Evolutionary conservation across 2,888 invertebrate species (phyloP).

Genomic region (Brenthis ino): DNA sequence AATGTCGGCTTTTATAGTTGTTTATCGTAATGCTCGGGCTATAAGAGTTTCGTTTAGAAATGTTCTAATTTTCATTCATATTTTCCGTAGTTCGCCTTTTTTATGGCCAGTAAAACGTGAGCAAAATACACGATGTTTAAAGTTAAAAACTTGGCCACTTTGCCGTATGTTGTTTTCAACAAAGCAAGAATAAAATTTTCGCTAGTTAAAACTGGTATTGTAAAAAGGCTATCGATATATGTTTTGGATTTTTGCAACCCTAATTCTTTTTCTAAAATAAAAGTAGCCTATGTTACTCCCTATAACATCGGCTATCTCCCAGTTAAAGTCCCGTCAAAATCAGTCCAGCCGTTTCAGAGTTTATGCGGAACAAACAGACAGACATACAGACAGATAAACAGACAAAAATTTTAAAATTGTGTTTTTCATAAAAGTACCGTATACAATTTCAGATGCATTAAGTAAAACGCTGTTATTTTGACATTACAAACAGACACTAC

Average conservation of each 20-base stretch:
- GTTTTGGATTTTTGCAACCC: neutral
- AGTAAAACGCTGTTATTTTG: no score
- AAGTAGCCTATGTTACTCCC: no score
- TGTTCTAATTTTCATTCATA: slow-evolving; percentile 38
- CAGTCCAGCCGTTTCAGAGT: no score
- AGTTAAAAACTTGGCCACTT: slow-evolving; percentile 27
- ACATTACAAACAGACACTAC: no score
- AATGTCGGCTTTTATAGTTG: slow-evolving; percentile 30
- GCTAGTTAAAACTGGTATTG: slow-evolving; percentile 1
- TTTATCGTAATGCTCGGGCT: slow-evolving; percentile 31
- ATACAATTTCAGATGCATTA: no score
- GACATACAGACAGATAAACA: no score
- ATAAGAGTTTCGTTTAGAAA: slow-evolving; percentile 36
- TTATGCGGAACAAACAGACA: no score
- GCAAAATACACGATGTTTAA: slow-evolving; percentile 29
- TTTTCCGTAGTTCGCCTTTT: slow-evolving; percentile 31
- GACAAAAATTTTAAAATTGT: no score
- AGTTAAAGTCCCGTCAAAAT: no score
- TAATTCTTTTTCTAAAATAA: no score
- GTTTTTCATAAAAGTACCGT: no score
- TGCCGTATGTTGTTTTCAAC: slow-evolving; percentile 24
- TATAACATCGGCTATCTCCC: no score
- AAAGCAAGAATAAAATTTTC: slow-evolving; percentile 21
- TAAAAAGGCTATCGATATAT: neutral
- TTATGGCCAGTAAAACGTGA: slow-evolving; percentile 36